Evolutionary conservation across 2,888 invertebrate genomes (phyloP), one percentile per base, ranked within the genome.

Genomic region (Oscheius onirici): DNA sequence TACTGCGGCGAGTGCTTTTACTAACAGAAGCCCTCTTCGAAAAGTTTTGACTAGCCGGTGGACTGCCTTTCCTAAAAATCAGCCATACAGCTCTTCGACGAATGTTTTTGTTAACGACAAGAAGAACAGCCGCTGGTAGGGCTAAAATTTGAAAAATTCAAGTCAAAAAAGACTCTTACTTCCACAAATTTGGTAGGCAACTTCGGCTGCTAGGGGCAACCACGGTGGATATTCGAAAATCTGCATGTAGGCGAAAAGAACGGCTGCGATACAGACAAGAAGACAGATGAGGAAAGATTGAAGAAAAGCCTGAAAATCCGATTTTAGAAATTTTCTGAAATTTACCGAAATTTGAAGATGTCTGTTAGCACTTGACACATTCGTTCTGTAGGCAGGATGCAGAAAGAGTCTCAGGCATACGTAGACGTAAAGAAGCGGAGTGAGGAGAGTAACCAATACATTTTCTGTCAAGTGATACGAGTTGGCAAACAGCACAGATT

Each of bases 161-260:
- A 28, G 3, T 15, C 6, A 13, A 11, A 40, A 40, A 34, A 1
- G 22, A 22, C 20, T 0, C 63, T 20, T 43, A 63, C 63, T 63
- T 63, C 63, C 63, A 49, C 63, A 63, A 34, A 63, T 63, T 49
- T 63, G 63, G 20, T 63, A 63, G 28, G 63, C 63, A 6, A 63
- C 28, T 49, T 63, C 63, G 22, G 63, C 63, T 10, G 34, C 15
- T 11, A 63, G 26, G 15, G 63, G 63, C n/a, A 63, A 24, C 63
- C 63, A 63, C 28, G 49, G 15, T 8, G 63, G 63, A 24, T 49
- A 63, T 13, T 15, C 15, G 17, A 63, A 63, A 28, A 63, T 49
- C 17, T 63, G 63, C 63, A 63, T 63, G 49, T 63, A 63, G 10
- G 63, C 49, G 20, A 49, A 63, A 10, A 63, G 63, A 26, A 49